Base-by-base conservation (phyloP, 1,140 invertebrate species). In the Leptopilina clavipes region DNA sequence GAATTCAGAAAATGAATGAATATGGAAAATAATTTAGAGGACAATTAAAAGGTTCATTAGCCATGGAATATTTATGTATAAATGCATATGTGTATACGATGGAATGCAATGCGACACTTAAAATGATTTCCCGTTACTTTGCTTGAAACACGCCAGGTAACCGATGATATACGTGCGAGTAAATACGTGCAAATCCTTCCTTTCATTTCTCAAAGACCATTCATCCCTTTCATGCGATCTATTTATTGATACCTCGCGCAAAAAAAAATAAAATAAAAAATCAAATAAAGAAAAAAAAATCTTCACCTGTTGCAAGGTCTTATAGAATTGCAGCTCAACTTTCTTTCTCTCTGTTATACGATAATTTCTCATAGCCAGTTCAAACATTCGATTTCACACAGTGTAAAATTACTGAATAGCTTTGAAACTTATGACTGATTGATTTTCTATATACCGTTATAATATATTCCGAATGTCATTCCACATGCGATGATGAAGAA, bases 141-240 rank as follows among this genome's bases (percentile, higher is more conserved):
- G 48, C 17, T 18, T 6, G 12, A 10, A 14, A 10, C 37, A 22
- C 12, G n/a, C 19, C 12, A 45, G 44, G 22, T 43, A 44, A 12
- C 48, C 71, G 31, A 18, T n/a, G 52, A 75, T 48, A 11, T 73
- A 70, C 74, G 65, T 45, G 74, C 70, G 44, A 59, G 75, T 79
- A 80, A 70, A 45, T 81, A 81, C 81, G 78, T 74, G 77, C 79
- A 82, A 74, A 59, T 65, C 59, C 25, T 65, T 65, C 59, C 59
- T 65, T 65, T 65, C 59, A 65, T 65, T 65, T 65, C 52, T 19
- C 48, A 52, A 52, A 52, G 48, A 65, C 59, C 59, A 65, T 65
- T 65, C 59, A 65, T 65, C 25, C 19, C 25, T 19, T 31, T 37
- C 22, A 31, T 65, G 14, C 22, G 11, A 65, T 65, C 22, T 65